Percentiles rank a stretch among this genome's conserved stretches.
These are phyloP conservation scores for Melanotus villosus DNA, from an alignment of 2,888 invertebrate genomes.

Conservation along the genomic window DNA sequence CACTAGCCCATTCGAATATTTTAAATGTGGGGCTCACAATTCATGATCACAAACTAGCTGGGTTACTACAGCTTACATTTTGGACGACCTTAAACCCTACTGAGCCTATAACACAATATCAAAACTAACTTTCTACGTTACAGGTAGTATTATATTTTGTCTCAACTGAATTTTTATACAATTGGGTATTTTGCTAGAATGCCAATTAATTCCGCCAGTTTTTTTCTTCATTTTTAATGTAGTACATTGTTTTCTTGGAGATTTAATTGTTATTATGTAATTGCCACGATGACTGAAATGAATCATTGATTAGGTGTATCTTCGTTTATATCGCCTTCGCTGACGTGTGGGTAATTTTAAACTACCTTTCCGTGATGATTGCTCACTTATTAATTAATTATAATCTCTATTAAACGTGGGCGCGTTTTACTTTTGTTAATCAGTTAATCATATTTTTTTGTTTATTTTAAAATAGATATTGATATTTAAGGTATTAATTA, in stretches of 20 bases:
- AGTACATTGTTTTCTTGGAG: background rate
- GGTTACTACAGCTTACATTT: constrained; percentile 31
- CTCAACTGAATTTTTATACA: background rate
- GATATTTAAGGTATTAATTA: no score
- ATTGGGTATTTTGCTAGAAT: background rate
- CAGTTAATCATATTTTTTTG: no score
- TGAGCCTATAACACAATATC: constrained; percentile 26
- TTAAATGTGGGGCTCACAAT: background rate
- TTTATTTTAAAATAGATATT: background rate
- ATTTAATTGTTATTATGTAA: constrained; percentile 1
- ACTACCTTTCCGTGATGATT: constrained; percentile 5
- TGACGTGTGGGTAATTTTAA: constrained; percentile 7
- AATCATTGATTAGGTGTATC: constrained; percentile 14
- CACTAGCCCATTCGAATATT: constrained; percentile 20
- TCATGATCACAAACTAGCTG: background rate
- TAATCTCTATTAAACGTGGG: constrained; percentile 6
- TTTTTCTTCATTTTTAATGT: background rate
- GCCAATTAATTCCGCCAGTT: background rate
- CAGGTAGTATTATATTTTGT: constrained; percentile 23
- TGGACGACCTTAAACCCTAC: constrained; percentile 42
- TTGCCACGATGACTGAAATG: background rate
- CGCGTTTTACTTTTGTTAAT: background rate
- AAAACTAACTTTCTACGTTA: constrained; percentile 25
- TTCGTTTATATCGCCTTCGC: background rate
- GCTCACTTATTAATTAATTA: constrained; percentile 14